Base-by-base conservation (phyloP, 37 sponge, comb jelly and placozoan species). In the Eunapius fragilis region DNA sequence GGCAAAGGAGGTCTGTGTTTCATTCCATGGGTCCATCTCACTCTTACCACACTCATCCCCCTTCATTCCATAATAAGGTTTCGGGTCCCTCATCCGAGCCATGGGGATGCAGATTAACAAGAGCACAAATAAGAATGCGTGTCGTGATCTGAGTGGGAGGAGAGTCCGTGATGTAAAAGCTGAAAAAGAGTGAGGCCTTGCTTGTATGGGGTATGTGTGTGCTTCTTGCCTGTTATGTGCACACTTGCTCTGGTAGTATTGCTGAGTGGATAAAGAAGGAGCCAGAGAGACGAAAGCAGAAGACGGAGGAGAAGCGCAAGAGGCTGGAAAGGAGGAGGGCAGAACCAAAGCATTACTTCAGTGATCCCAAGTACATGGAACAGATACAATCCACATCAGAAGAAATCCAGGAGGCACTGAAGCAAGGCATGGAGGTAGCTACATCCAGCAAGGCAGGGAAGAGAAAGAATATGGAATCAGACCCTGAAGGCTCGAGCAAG, bases 11-110 rank as follows among this genome's bases (percentile, higher is more conserved):
- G 96, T 95, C 33, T n/a, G 81, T 38, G 2, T 19, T 13, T 30
- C 37, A 68, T 24, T 19, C 5, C 14, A 13, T 1, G 24, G 0
- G 31, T 5, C 72, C 17, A 12, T 33, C 6, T 30, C 38, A 37
- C 34, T 78, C 19, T 78, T 3, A 3, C 25, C 2, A 78, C 67
- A 25, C 19, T 4, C 4, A 5, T 24, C 24, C 2, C 28, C n/a
- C 25, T 25, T 32, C 37, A 77, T 13, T 35, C 47, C 0, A 80
- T 78, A 75, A 38, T 9, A 38, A 98, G 99, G 99, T 0, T 99
- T 99, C 87, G 99, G 99, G 25, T 92, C 99, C 22, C 97, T 97
- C 83, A 89, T 99, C 31, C 92, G 98, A 31, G 93, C 99, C 24
- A 94, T 97, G 80, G 99, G 99, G 26, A 91, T 85, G 37, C 92